Conservation (phyloP, 2,888 invertebrate genomes). For the Trissoscelio sp. region DNA sequence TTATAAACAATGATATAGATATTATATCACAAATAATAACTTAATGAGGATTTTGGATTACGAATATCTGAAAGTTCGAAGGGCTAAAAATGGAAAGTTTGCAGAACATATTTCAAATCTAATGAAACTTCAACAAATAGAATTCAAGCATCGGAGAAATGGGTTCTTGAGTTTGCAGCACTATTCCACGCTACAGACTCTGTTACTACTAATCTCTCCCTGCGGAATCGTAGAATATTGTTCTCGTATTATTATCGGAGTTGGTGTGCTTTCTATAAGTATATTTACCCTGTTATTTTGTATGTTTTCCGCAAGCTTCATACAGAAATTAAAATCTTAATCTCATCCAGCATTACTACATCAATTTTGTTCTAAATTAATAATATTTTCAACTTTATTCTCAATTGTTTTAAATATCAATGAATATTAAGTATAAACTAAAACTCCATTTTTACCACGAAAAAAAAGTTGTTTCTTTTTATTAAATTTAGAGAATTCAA, state of each 20-base stretch:
- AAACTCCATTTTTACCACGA: too few species aligned
- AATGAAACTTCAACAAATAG: conserved; percentile 49
- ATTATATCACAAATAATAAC: too few species aligned
- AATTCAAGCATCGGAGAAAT: conserved; percentile 31
- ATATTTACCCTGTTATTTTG: conserved; percentile 4
- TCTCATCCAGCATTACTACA: neutral
- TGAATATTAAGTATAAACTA: too few species aligned
- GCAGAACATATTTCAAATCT: conserved; percentile 31
- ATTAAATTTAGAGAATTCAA: too few species aligned
- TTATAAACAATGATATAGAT: too few species aligned
- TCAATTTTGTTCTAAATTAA: neutral
- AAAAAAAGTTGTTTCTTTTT: too few species aligned
- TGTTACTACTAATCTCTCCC: conserved; percentile 42
- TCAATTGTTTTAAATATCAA: too few species aligned
- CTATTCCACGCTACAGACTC: conserved; percentile 7
- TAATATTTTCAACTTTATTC: too few species aligned
- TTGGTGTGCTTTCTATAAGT: neutral
- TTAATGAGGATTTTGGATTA: neutral
- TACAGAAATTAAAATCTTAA: conserved; percentile 12
- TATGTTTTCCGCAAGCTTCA: neutral
- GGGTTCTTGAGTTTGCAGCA: conserved; percentile 29
- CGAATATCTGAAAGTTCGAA: neutral
- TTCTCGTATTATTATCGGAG: conserved; percentile 28
- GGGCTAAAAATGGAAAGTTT: conserved; percentile 17
- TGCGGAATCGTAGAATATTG: conserved; percentile 31